Evolutionary conservation across 2,113 vertebrate species (phyloP), one percentile per base, ranked within the genome.

Genomic region (Romanogobio albipinnatus): DNA sequence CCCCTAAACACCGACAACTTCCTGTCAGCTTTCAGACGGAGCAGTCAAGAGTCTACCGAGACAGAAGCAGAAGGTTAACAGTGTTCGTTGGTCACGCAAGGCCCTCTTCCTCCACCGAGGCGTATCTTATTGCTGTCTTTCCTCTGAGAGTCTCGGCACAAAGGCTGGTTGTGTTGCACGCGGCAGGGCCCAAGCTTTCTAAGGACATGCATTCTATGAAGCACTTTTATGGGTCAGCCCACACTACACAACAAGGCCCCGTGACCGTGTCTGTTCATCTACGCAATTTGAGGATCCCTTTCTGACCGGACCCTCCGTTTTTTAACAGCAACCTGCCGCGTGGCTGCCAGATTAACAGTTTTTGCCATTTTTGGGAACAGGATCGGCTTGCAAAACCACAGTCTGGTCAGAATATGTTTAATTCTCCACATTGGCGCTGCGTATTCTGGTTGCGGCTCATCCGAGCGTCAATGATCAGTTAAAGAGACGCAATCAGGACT

Each of bases 81-180:
- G 26, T 0, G 11, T 36, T 39, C 14, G 78, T 39, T 33, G 84
- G 84, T 76, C 59, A 45, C 36, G 66, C 56, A 58, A 78, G 68
- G 75, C 82, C 43, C 43, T 39, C 39, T 85, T 84, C 80, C 70
- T 83, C 62, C 75, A 75, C 71, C 47, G 75, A 77, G 76, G 83
- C 71, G 49, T 36, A 79, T 74, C 58, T 87, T 68, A n/a, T 58
- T 83, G 71, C 22, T 9, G 62, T 82, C 61, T 81, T 88, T 86
- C 84, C 49, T 53, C 43, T 76, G 45, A 8, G 26, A 83, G 26
- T 76, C 59, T 43, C 15, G 29, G 39, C 76, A 84, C 84, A 80
- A 86, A 81, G 85, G 84, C 76, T 39, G 75, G 47, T 86, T 84
- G 81, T 86, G 76, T 71, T 84, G 79, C 76, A 64, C 19, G 59